These are phyloP conservation scores for Caenorhabditis afra DNA, from an alignment of 2,888 invertebrate genomes.

Conservation along the genomic window DNA sequence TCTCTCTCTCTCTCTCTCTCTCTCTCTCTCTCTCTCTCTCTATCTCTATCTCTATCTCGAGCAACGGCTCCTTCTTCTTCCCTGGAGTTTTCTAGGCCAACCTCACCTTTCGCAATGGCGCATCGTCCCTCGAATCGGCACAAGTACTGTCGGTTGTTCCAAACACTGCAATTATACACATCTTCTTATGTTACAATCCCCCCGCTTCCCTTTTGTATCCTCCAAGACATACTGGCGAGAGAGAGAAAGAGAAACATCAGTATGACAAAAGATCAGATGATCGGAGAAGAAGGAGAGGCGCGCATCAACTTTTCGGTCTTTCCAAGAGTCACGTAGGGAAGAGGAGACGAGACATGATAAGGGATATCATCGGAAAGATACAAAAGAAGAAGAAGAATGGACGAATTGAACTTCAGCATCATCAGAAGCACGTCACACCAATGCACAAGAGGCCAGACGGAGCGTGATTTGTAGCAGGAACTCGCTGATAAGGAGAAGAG, in stretches of 20 bases:
- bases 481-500: constrained; percentile 8
- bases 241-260: constrained; percentile 9
- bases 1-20: no score
- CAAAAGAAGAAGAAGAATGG: constrained; percentile 6
- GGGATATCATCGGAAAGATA: neutral
- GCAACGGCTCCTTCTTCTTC: no score
- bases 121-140: constrained; percentile 77
- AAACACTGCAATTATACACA: constrained; percentile 64
- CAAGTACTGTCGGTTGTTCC: constrained; percentile 73
- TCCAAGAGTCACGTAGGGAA: constrained; percentile 31
- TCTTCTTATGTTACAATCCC: neutral
- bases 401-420: constrained; percentile 39
- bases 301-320: constrained; percentile 47
- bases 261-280: constrained; percentile 49
- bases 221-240: neutral
- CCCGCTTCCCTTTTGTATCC: no score
- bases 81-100: neutral
- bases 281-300: neutral
- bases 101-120: constrained; percentile 74
- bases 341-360: constrained; percentile 19
- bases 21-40: no score
- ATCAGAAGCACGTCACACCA: no score
- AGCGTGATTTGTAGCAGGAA: constrained; percentile 6
- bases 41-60: no score
- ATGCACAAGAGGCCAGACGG: neutral